Base-by-base conservation (phyloP, 2,888 invertebrate species). In the Drosophila hamatofila region DNA sequence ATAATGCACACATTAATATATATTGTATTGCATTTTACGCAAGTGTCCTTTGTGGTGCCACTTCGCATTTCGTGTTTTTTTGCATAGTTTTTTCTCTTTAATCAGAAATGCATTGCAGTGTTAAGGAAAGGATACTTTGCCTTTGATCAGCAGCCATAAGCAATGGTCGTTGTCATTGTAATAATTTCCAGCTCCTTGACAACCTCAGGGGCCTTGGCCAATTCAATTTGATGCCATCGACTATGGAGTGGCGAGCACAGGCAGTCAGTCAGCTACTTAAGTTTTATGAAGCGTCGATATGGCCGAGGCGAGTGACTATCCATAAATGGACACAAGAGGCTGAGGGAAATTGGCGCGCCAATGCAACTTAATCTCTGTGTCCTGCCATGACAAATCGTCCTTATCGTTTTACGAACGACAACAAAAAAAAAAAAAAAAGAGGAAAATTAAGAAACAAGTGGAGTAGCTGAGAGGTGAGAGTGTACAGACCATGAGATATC, bases 261-360 rank as follows among this genome's bases (percentile, higher is more conserved):
- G 18, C 48, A 48, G 48, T 48, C 27, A 48, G 48, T n/a, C 46
- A 63, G 71, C 83, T 87, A 80, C 87, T 89, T 79, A 83, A 71
- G 81, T 86, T 84, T 89, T 88, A 84, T 89, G 72, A 73, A 67
- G 73, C 87, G 78, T 80, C 77, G 87, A 83, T 88, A 78, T 78
- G 70, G 41, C 55, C 69, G 56, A 51, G 48, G 51, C 67, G 58
- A 72, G 68, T 69, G 70, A 67, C 66, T 71, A 69, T 55, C 68
- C 77, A 75, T 82, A 88, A 83, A 79, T 72, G 74, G 42, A 18
- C 42, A 12, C 23, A 25, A 6, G 23, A 14, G 46, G 5, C 52
- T 52, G 58, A 6, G 59, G 71, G 55, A 67, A 75, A 78, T 78
- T 71, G 76, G 56, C 78, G 56, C 78, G 60, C 56, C 70, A 80